These are phyloP conservation scores for Pterostichus madidus DNA, from an alignment of 2,888 invertebrate genomes.

Conservation along the genomic window DNA sequence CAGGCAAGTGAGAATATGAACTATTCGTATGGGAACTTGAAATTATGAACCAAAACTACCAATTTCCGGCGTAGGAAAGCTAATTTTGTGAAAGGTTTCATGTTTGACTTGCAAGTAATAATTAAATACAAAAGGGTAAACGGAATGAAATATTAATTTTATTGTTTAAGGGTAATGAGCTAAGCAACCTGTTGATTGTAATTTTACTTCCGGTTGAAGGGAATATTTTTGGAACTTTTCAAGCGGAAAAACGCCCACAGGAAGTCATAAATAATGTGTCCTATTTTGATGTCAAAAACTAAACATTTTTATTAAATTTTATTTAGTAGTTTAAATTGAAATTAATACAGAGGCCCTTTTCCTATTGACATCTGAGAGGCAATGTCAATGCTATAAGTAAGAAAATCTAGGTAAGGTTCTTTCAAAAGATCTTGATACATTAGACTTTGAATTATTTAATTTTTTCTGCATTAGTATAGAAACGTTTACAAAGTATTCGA, in stretches of 20 bases:
- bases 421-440: too few species aligned
- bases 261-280: conserved; percentile 20
- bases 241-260: conserved; percentile 28
- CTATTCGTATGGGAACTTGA: conserved; percentile 19
- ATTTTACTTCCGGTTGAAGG: conserved; percentile 32
- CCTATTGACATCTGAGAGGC: too few species aligned
- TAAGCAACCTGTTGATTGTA: conserved; percentile 49
- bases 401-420: too few species aligned
- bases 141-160: conserved; percentile 18
- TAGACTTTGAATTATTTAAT: too few species aligned
- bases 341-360: too few species aligned
- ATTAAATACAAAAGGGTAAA: conserved; percentile 33
- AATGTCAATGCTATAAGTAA: too few species aligned
- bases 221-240: conserved; percentile 37
- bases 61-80: conserved; percentile 33
- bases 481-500: too few species aligned
- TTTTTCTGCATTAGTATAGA: too few species aligned
- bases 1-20: conserved; percentile 14
- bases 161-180: conserved; percentile 47
- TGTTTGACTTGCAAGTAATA: conserved; percentile 19
- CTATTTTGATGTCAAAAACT: neutral
- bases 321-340: too few species aligned
- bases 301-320: too few species aligned
- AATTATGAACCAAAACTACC: conserved; percentile 30
- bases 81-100: conserved; percentile 43